These are phyloP conservation scores for Entomobrya proxima DNA, from an alignment of 2,888 invertebrate species.

Conservation along the genomic window DNA sequence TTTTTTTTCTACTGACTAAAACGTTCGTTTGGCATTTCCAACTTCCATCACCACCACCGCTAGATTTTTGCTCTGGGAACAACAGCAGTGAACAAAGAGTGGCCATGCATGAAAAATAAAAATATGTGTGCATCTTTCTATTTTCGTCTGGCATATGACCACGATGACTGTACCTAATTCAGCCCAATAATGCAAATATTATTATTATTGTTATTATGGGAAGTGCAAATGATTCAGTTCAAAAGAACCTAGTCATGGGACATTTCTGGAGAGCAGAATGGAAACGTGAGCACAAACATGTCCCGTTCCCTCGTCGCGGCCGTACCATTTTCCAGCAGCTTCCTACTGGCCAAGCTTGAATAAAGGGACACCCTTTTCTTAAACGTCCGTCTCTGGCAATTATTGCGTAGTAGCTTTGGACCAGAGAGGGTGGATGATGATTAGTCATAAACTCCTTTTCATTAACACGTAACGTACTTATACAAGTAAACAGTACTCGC, in stretches of 20 bases:
- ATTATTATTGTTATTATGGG: not conserved
- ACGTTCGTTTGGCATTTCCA: conserved; percentile 42
- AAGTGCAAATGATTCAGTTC: conserved; percentile 43
- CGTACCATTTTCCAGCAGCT: conserved; percentile 1
- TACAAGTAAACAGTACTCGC: not conserved
- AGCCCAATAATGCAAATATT: conserved; percentile 10
- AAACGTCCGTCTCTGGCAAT: conserved; percentile 27
- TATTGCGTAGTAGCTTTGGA: not conserved
- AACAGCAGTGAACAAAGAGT: not conserved
- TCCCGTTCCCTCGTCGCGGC: conserved; percentile 1
- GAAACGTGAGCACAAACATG: not conserved
- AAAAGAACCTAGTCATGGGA: conserved; percentile 53
- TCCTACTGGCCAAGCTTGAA: conserved; percentile 1
- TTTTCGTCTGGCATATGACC: not conserved
- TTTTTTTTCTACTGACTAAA: conserved; percentile 33
- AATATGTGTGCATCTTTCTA: not conserved
- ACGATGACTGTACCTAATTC: conserved; percentile 46
- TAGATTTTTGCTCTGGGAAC: conserved; percentile 14
- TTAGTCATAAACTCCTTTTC: conserved; percentile 37
- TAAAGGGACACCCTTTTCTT: conserved; percentile 44
- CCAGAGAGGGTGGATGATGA: conserved; percentile 11
- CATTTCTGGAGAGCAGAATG: conserved; percentile 36
- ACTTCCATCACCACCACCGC: not conserved
- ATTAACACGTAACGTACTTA: not conserved
- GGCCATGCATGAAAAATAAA: too few species aligned